These are phyloP conservation scores for Petaurus breviceps DNA, from an alignment of 2,113 vertebrate species.

Conservation along the genomic window DNA sequence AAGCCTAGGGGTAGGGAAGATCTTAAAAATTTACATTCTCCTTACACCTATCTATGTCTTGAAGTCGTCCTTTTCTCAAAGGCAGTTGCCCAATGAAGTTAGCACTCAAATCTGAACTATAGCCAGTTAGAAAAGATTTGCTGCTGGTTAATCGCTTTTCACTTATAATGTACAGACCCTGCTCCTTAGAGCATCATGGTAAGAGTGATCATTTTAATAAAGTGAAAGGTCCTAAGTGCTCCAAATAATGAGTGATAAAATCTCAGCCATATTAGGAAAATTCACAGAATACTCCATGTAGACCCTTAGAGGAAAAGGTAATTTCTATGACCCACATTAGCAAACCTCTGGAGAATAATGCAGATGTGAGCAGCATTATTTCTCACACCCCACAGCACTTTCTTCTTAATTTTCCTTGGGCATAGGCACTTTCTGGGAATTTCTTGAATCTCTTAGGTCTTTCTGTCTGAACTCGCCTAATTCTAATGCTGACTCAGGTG, in stretches of 20 bases:
- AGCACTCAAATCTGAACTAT: slow-evolving; percentile 5
- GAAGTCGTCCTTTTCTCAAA: slow-evolving; percentile 27
- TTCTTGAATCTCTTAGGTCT: not conserved
- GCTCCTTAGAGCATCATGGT: not conserved
- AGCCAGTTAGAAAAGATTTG: slow-evolving; percentile 50
- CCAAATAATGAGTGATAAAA: slow-evolving; percentile 55
- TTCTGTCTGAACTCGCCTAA: not conserved
- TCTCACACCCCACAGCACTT: not conserved
- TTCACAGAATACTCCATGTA: slow-evolving; percentile 46
- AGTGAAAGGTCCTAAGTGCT: slow-evolving; percentile 53
- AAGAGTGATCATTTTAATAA: slow-evolving; percentile 60
- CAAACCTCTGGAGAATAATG: not conserved
- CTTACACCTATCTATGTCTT: not conserved
- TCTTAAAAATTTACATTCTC: too few species aligned
- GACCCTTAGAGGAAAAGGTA: slow-evolving; percentile 36
- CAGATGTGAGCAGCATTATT: not conserved
- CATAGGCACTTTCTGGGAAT: not conserved
- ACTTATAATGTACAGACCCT: slow-evolving; percentile 35
- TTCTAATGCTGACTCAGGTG: not conserved
- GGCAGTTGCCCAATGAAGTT: slow-evolving; percentile 16
- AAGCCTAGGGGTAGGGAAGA: too few species aligned
- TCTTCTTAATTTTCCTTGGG: not conserved
- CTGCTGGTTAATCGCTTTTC: slow-evolving; percentile 59
- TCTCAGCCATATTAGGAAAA: slow-evolving; percentile 42
- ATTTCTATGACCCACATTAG: slow-evolving; percentile 26